Evolutionary conservation across 2,113 vertebrate genomes (phyloP).

Genomic region (Dicerorhinus sumatrensis): DNA sequence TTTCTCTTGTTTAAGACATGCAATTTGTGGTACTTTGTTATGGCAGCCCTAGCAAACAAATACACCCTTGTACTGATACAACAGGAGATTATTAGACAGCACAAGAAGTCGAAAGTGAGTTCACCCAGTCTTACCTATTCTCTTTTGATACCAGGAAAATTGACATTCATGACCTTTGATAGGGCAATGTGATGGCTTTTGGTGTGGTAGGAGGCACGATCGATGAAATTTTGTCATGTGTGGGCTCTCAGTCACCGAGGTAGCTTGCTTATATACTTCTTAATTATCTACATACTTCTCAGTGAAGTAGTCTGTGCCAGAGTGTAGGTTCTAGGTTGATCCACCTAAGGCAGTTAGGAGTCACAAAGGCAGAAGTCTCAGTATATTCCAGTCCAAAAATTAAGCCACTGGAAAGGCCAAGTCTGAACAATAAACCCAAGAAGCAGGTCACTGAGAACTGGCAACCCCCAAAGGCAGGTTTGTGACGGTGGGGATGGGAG

Average conservation of each 20-base stretch:
- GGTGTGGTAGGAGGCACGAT: not conserved
- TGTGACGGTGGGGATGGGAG: not conserved
- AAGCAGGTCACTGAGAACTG: not conserved
- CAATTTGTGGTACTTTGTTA: not conserved
- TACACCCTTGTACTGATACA: not conserved
- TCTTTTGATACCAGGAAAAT: not conserved
- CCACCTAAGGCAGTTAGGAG: not conserved
- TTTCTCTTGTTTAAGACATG: not conserved
- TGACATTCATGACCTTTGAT: not conserved
- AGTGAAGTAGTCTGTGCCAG: not conserved
- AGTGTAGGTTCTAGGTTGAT: not conserved
- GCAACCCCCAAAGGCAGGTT: not conserved
- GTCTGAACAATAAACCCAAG: not conserved
- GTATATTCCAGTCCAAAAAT: not conserved
- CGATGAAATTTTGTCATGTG: not conserved
- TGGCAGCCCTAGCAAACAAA: not conserved
- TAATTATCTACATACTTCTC: not conserved
- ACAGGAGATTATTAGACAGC: not conserved
- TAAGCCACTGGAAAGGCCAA: not conserved
- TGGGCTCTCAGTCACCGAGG: not conserved
- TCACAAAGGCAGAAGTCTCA: not conserved
- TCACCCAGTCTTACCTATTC: not conserved
- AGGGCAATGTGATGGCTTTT: not conserved
- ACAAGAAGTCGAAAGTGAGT: not conserved
- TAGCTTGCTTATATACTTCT: not conserved